Evolutionary conservation across 2,113 vertebrate species (phyloP).

Genomic region (Enhydra lutris): DNA sequence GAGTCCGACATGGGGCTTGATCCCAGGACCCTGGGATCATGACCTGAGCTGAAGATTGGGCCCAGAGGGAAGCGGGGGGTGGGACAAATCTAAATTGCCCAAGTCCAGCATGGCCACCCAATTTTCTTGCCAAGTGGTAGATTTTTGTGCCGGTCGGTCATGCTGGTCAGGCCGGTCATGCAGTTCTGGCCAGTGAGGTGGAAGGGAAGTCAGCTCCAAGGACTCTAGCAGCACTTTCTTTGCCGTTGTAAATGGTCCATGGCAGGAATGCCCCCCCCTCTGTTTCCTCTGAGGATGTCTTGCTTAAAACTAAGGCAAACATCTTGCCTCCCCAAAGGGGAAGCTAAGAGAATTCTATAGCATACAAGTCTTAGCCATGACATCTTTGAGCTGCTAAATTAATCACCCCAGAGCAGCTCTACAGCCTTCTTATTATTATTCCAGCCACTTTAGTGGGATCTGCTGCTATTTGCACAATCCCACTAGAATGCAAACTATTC

Average conservation of each 20-base stretch:
- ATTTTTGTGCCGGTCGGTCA: background rate
- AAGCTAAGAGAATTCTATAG: background rate
- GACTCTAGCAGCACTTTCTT: background rate
- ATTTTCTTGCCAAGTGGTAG: background rate
- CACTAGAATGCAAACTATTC: background rate
- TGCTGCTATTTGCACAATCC: background rate
- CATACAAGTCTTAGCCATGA: background rate
- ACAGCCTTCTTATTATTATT: background rate
- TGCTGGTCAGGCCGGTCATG: rapidly evolving
- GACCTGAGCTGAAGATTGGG: background rate
- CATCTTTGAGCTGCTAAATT: background rate
- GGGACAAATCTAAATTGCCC: background rate
- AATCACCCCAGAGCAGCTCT: background rate
- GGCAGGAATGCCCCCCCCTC: background rate
- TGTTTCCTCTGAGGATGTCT: constrained; percentile 29
- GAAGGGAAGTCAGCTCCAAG: background rate
- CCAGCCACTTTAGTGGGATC: background rate
- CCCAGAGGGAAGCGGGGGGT: background rate
- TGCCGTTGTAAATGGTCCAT: background rate
- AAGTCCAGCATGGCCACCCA: background rate
- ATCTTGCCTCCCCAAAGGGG: background rate
- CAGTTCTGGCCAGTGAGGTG: background rate
- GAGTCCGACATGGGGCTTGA: too few relatives aligned
- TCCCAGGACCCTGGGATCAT: too few relatives aligned
- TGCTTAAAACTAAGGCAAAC: constrained; percentile 20